phyloP scores from a whole-genome alignment of 2,113 vertebrate genomes.

The Tachysurus vachellii region DNA sequence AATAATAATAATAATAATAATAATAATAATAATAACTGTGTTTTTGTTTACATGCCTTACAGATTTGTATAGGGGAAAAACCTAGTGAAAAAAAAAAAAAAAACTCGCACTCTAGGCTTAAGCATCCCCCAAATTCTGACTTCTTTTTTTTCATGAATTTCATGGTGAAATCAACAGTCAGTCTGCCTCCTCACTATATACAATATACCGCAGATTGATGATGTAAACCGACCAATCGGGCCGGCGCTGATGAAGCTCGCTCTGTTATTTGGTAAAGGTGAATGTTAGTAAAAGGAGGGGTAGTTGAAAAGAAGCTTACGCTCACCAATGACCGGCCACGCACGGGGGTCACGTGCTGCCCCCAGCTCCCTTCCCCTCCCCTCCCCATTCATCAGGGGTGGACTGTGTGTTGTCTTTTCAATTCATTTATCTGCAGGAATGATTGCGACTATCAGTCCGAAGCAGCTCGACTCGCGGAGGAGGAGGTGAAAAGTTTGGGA shows the following conservation, averaged over 20 bases:
- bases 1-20: conserved; percentile 22
- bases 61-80: not conserved
- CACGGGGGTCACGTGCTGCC: conserved; percentile 78
- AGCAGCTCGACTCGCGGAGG: conserved; percentile 88
- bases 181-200: conserved; percentile 81
- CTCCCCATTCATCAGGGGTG: conserved; percentile 98
- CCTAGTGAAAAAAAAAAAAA: too few relatives aligned
- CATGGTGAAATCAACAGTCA: conserved; percentile 84
- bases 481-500: conserved; percentile 99
- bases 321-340: conserved; percentile 78
- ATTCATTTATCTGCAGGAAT: conserved; percentile 99
- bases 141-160: conserved; percentile 77
- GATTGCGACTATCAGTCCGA: conserved; percentile 99
- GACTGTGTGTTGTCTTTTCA: conserved; percentile 99
- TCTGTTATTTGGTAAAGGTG: conserved; percentile 87
- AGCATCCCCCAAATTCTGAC: conserved; percentile 40
- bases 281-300: conserved; percentile 79
- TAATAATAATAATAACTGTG: not conserved
- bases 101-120: not conserved
- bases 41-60: not conserved
- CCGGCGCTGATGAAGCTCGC: conserved; percentile 74
- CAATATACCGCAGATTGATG: conserved; percentile 91
- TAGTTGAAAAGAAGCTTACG: conserved; percentile 17
- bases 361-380: conserved; percentile 80
- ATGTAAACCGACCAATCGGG: conserved; percentile 88